These are phyloP conservation scores for Machimus atricapillus DNA, from an alignment of 2,888 invertebrate species.

Conservation along the genomic window DNA sequence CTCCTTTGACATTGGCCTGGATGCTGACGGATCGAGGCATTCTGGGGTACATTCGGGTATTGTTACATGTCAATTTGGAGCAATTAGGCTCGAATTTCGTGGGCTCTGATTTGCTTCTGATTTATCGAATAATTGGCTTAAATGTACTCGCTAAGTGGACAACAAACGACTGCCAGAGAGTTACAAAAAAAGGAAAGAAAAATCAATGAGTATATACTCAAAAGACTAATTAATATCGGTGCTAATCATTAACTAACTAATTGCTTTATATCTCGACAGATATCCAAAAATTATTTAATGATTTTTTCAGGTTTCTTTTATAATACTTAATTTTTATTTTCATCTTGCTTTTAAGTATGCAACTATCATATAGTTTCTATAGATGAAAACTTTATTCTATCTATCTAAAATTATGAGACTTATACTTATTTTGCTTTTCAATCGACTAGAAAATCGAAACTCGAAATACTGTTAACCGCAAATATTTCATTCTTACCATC, in stretches of 20 bases:
- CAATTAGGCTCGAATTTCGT: neutral
- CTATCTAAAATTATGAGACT: too few species aligned
- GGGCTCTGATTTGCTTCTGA: neutral
- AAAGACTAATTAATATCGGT: neutral
- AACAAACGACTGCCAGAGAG: neutral
- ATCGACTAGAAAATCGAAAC: too few species aligned
- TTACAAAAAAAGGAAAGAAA: neutral
- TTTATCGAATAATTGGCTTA: neutral
- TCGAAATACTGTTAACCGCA: too few species aligned
- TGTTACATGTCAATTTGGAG: neutral
- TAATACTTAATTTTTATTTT: too few species aligned
- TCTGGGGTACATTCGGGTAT: neutral
- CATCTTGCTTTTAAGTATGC: too few species aligned
- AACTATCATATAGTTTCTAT: too few species aligned
- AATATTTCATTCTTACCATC: too few species aligned
- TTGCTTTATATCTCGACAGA: too few species aligned
- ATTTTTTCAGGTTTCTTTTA: too few species aligned
- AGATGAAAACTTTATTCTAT: too few species aligned
- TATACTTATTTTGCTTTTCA: too few species aligned
- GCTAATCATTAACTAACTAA: neutral
- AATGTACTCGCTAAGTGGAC: neutral
- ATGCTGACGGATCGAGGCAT: neutral
- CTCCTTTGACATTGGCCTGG: neutral
- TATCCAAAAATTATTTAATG: too few species aligned
- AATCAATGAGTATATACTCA: neutral